Conservation (phyloP, 2,797 vertebrate species). For the Nannoperca obscura region DNA sequence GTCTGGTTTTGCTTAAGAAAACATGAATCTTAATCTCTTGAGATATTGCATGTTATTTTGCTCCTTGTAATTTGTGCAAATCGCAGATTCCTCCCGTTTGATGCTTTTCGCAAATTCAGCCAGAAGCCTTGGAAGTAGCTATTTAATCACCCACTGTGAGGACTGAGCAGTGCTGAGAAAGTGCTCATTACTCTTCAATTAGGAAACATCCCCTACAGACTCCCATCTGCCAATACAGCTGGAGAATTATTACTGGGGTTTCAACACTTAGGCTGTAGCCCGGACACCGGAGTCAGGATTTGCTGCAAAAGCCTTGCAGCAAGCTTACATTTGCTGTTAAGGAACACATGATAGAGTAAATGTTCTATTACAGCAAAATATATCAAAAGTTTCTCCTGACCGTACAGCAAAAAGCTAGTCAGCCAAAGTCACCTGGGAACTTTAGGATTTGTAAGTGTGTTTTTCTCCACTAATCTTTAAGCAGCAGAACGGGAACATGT, state of each 20-base stretch:
- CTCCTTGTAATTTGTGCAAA: constrained; percentile 2
- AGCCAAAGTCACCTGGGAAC: constrained; percentile 1
- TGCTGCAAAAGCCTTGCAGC: not conserved
- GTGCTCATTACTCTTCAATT: constrained; percentile 31
- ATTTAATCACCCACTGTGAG: not conserved
- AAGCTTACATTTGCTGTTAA: not conserved
- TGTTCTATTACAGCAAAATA: not conserved
- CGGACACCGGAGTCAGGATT: not conserved
- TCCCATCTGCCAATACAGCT: constrained; percentile 20
- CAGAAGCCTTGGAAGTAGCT: not conserved
- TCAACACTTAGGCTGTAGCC: not conserved
- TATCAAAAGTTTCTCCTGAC: not conserved
- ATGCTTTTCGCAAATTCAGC: not conserved
- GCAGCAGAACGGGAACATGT: not conserved
- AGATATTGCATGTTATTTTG: not conserved
- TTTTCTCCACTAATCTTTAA: constrained; percentile 13
- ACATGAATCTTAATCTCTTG: not conserved
- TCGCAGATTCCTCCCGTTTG: not conserved
- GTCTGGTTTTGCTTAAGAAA: constrained; percentile 3
- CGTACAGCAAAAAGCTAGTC: not conserved
- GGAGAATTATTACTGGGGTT: constrained; percentile 7
- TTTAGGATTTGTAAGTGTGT: no score
- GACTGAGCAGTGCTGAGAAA: not conserved
- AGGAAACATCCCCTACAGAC: constrained; percentile 15
- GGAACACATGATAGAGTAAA: not conserved